phyloP scores from a whole-genome alignment of 2,888 invertebrate genomes.

The Odontocolon sp. region DNA sequence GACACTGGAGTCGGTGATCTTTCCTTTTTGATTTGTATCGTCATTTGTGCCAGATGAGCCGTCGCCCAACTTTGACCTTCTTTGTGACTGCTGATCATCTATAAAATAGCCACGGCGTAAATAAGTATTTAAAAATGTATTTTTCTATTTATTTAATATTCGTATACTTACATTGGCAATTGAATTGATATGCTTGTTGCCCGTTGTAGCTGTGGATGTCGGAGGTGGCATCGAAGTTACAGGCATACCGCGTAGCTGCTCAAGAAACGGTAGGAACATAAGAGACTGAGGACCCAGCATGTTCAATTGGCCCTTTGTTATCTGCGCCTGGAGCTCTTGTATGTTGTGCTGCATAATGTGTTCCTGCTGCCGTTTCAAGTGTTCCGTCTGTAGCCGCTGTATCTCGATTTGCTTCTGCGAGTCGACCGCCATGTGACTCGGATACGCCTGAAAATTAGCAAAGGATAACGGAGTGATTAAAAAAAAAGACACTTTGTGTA shows the following conservation, averaged over 20 bases:
- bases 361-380: constrained; percentile 84
- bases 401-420: constrained; percentile 87
- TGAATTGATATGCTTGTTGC: constrained; percentile 80
- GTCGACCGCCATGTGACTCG: constrained; percentile 81
- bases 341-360: constrained; percentile 84
- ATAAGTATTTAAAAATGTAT: neutral
- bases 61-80: constrained; percentile 86
- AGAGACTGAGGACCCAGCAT: constrained; percentile 85
- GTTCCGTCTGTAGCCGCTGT: constrained; percentile 86
- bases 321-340: constrained; percentile 84
- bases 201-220: constrained; percentile 77
- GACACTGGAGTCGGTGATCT: constrained; percentile 78
- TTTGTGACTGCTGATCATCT: constrained; percentile 83
- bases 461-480: too few relatives aligned
- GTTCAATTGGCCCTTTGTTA: constrained; percentile 83
- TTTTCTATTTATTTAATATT: too few relatives aligned
- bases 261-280: constrained; percentile 87
- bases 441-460: constrained; percentile 75
- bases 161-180: constrained; percentile 75
- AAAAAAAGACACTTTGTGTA: too few relatives aligned
- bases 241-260: constrained; percentile 76
- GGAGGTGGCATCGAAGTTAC: constrained; percentile 76
- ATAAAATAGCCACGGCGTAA: constrained; percentile 60
- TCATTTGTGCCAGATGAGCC: constrained; percentile 88
- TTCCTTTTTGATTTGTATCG: constrained; percentile 81